phyloP scores from a whole-genome alignment of 2,797 vertebrate genomes.

The Gallinago solitaria region DNA sequence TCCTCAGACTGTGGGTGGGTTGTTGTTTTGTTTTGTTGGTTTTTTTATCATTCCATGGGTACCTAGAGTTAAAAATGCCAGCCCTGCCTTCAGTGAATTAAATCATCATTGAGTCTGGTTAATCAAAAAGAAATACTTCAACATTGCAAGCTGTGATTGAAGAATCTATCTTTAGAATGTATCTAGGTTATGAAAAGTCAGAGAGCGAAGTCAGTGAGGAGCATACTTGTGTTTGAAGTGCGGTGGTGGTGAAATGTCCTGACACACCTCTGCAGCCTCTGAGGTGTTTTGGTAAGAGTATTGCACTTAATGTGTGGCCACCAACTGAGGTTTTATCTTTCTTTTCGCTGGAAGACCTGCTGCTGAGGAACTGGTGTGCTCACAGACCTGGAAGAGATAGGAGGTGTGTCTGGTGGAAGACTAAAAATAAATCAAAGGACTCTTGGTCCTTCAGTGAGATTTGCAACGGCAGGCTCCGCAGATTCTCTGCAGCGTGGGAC shows the following conservation, averaged over 20 bases:
- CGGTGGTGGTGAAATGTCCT: neutral
- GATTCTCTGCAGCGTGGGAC: neutral
- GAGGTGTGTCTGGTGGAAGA: neutral
- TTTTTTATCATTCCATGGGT: neutral
- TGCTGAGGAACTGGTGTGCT: neutral
- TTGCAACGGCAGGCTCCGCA: neutral
- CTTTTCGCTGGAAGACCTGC: neutral
- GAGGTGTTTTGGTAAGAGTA: neutral
- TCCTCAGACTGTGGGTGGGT: neutral
- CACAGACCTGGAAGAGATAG: neutral
- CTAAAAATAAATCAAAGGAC: neutral
- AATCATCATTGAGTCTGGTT: neutral
- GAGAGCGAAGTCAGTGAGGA: neutral
- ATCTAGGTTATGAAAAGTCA: neutral
- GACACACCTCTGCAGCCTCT: neutral
- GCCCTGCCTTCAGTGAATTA: neutral
- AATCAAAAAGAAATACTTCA: neutral
- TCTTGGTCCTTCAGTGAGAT: neutral
- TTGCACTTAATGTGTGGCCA: neutral
- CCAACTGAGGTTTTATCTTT: neutral
- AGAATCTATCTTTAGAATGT: neutral
- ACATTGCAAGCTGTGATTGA: neutral
- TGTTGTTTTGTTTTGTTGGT: neutral
- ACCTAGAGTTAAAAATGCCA: neutral
- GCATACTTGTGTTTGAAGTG: neutral